Evolutionary conservation across 1,140 invertebrate genomes (phyloP).

Genomic region (Linepithema humile): DNA sequence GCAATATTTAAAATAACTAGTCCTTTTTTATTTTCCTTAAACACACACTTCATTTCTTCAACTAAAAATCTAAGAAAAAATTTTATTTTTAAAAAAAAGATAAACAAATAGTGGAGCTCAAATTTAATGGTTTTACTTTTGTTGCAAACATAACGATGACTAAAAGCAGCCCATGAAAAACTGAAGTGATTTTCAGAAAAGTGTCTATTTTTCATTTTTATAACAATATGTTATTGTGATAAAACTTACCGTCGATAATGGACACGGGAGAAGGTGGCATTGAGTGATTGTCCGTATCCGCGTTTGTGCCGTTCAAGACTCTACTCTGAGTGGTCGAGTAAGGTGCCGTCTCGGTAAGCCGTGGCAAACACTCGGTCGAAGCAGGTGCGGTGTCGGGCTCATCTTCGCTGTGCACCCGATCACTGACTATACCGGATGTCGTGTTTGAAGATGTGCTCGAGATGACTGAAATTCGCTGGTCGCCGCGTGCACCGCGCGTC

Average conservation of each 20-base stretch:
- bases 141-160: no score
- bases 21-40: no score
- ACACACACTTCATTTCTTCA: no score
- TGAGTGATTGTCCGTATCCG: conserved; percentile 65
- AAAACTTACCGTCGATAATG: conserved; percentile 74
- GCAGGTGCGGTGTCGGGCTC: conserved; percentile 90
- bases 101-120: no score
- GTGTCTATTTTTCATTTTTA: no score
- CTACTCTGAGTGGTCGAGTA: conserved; percentile 62
- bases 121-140: no score
- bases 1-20: no score
- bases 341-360: conserved; percentile 75
- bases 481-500: conserved; percentile 87
- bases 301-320: conserved; percentile 61
- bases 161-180: no score
- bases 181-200: no score
- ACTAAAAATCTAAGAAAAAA: no score
- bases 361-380: conserved; percentile 81
- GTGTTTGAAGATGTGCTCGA: conserved; percentile 97
- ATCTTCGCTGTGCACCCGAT: conserved; percentile 96
- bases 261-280: conserved; percentile 76
- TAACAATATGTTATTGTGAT: no score
- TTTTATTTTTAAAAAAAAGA: no score
- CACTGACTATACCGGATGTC: conserved; percentile 97
- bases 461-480: conserved; percentile 95